phyloP scores from a whole-genome alignment of 2,797 vertebrate genomes.

The Megalops cyprinoides region DNA sequence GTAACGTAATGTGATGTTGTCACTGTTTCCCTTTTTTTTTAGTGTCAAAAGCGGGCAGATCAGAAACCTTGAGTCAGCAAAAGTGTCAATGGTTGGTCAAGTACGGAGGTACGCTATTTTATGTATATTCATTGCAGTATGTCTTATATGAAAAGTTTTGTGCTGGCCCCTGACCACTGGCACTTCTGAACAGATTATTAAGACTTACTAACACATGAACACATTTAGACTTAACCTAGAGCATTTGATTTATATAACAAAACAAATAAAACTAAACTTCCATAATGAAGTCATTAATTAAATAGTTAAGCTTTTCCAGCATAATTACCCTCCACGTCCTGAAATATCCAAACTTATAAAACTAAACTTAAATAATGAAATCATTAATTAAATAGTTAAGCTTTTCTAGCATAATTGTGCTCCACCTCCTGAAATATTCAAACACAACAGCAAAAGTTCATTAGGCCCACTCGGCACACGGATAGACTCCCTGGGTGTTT shows the following conservation, averaged over 20 bases:
- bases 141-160: neutral
- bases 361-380: neutral
- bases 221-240: no score
- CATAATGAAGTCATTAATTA: no score
- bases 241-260: no score
- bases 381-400: neutral
- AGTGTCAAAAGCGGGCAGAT: conserved; percentile 73
- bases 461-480: neutral
- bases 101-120: conserved; percentile 58
- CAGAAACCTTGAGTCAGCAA: conserved; percentile 70
- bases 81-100: conserved; percentile 73
- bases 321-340: no score
- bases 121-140: neutral
- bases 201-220: no score
- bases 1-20: no score
- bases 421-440: neutral
- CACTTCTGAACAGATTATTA: no score
- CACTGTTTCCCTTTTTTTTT: neutral
- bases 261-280: no score
- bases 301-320: no score
- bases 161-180: no score
- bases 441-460: neutral
- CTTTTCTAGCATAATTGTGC: neutral
- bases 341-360: no score
- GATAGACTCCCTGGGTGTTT: no score